Percentiles rank a stretch among this genome's conserved stretches.
Evolutionary conservation across 2,797 vertebrate species (phyloP).

Genomic region (Darevskia mixta): DNA sequence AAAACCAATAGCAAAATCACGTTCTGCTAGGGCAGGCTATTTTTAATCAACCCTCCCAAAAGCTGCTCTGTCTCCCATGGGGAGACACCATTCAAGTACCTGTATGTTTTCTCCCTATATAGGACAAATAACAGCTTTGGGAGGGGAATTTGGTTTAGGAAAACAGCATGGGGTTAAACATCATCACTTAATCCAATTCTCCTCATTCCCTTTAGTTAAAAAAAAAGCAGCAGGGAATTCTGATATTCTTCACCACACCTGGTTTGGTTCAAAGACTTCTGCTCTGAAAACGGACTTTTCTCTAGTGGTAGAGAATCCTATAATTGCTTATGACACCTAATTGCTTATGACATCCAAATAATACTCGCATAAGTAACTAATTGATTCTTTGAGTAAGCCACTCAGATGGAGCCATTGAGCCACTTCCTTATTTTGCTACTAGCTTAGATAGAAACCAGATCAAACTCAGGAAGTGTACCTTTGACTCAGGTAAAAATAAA

Average conservation of each 20-base stretch:
- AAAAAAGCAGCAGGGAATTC: too few relatives aligned
- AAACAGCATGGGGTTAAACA: neutral
- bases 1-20: neutral
- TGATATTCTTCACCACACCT: neutral
- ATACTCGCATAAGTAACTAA: neutral
- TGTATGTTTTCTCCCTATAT: neutral
- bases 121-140: neutral
- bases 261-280: neutral
- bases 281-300: neutral
- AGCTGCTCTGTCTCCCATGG: neutral
- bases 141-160: neutral
- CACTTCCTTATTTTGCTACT: slow-evolving; percentile 13
- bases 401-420: neutral
- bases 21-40: neutral
- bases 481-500: neutral
- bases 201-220: neutral
- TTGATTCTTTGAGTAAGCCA: neutral
- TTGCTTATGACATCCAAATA: neutral
- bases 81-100: neutral
- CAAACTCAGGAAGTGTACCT: neutral
- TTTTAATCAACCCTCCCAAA: too few relatives aligned
- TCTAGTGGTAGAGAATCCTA: neutral
- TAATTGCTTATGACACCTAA: neutral
- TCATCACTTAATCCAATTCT: neutral
- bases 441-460: neutral